phyloP scores from a whole-genome alignment of 2,113 vertebrate species.

The Malurus cyaneus region DNA sequence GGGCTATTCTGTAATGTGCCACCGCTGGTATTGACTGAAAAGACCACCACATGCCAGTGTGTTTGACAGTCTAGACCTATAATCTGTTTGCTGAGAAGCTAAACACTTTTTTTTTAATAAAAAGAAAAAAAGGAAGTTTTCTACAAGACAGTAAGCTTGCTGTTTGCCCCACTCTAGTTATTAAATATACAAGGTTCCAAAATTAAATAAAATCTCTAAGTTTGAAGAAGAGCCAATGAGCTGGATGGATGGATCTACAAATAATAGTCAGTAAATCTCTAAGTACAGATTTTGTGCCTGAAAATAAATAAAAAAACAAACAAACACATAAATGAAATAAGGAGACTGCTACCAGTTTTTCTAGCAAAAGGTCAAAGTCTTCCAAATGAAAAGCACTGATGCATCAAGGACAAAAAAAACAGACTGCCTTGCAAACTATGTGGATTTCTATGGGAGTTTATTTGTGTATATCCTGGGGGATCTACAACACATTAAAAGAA shows the following conservation, averaged over 20 bases:
- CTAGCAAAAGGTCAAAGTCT: conserved; percentile 19
- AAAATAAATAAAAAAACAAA: not conserved
- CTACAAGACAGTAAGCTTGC: not conserved
- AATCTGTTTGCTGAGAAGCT: not conserved
- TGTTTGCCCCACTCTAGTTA: not conserved
- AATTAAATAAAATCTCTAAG: not conserved
- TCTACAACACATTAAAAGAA: conserved; percentile 24
- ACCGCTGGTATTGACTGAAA: not conserved
- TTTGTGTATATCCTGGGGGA: conserved; percentile 30
- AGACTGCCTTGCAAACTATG: not conserved
- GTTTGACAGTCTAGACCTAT: not conserved
- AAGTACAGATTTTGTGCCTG: not conserved
- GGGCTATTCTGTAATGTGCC: not conserved
- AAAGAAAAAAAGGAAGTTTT: not conserved
- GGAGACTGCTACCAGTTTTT: not conserved
- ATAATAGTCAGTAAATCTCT: not conserved
- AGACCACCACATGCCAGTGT: not conserved
- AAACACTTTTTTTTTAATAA: not conserved
- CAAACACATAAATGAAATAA: not conserved
- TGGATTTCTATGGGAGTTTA: not conserved
- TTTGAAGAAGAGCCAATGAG: not conserved
- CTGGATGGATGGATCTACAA: not conserved
- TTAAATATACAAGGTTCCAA: not conserved
- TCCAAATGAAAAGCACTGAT: conserved; percentile 30
- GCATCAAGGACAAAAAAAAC: conserved; percentile 29